phyloP scores from a whole-genome alignment of 2,113 vertebrate genomes.

The Bos indicus region DNA sequence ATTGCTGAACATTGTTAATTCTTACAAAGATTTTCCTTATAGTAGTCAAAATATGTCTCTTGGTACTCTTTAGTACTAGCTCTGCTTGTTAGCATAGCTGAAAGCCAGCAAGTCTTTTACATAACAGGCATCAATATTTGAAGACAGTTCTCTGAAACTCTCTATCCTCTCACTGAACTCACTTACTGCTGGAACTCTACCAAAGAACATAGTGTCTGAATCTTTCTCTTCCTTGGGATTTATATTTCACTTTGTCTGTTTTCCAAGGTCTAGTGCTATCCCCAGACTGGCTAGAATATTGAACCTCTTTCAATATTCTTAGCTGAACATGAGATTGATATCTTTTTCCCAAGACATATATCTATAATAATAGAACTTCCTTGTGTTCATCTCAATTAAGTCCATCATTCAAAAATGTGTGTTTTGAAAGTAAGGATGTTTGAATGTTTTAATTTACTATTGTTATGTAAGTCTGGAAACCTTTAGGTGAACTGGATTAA shows the following conservation, averaged over 20 bases:
- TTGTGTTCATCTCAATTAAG: not conserved
- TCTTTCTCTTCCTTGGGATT: not conserved
- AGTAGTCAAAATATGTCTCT: not conserved
- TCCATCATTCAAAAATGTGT: not conserved
- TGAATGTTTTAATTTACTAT: not conserved
- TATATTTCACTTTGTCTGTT: not conserved
- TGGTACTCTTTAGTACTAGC: not conserved
- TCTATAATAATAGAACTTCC: not conserved
- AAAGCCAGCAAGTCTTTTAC: not conserved
- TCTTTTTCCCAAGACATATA: not conserved
- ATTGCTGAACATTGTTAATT: not conserved
- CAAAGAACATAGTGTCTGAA: not conserved
- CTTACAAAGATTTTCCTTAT: not conserved
- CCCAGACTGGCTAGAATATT: not conserved
- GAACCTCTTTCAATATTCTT: not conserved
- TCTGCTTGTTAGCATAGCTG: not conserved
- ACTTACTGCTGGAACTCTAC: not conserved
- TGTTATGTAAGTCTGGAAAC: not conserved
- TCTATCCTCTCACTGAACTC: not conserved
- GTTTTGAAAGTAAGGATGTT: not conserved
- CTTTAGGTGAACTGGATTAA: not conserved
- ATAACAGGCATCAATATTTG: not conserved
- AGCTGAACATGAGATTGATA: not conserved
- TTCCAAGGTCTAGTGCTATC: not conserved
- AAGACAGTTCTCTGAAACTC: not conserved